Conservation (phyloP, 2,797 vertebrate species). For the Emys orbicularis region DNA sequence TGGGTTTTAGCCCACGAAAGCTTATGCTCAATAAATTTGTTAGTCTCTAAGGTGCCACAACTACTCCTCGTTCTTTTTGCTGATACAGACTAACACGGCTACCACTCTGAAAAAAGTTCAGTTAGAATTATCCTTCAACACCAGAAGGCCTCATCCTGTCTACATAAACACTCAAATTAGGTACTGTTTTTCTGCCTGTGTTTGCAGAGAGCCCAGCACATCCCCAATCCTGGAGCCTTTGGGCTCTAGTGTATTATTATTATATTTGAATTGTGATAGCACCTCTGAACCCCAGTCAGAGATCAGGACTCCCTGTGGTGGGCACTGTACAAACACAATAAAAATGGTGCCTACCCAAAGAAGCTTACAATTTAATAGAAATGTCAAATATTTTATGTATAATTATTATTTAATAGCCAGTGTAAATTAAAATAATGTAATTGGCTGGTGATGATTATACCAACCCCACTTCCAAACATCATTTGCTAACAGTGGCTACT, state of each 20-base stretch:
- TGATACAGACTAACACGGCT: no score
- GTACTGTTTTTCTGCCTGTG: background rate
- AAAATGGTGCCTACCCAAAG: accelerated
- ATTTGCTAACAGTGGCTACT: background rate
- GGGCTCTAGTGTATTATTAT: background rate
- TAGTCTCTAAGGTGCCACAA: no score
- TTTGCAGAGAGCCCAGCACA: background rate
- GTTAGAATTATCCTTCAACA: background rate
- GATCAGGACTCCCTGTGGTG: background rate
- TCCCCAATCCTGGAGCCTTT: background rate
- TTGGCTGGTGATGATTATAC: accelerated
- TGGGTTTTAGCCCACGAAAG: no score
- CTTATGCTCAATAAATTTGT: no score
- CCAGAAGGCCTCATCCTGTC: accelerated
- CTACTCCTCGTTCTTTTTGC: no score
- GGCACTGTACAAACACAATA: background rate
- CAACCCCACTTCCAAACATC: accelerated
- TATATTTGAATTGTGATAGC: accelerated
- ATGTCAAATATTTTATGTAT: accelerated
- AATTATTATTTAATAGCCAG: accelerated
- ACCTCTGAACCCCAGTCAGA: accelerated
- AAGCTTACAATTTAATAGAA: accelerated
- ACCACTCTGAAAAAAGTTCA: background rate
- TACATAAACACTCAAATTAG: background rate
- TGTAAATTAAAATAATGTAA: accelerated